Conservation (phyloP, 2,888 invertebrate species). For the Dicyrtoma fusca region DNA sequence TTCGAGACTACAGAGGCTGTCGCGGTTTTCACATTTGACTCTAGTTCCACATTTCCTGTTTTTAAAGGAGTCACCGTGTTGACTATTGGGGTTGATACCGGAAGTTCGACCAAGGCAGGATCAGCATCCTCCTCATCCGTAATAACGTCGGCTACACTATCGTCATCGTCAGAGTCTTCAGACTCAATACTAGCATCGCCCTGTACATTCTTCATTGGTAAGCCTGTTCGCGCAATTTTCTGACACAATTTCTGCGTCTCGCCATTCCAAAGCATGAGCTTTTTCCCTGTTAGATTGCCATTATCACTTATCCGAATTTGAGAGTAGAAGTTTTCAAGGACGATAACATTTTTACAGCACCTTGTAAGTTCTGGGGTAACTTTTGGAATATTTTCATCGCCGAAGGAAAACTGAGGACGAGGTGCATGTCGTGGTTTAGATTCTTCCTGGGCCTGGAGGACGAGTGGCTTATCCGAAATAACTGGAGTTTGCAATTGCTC, state of each 20-base stretch:
- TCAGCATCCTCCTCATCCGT: constrained; percentile 8
- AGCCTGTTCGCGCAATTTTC: constrained; percentile 6
- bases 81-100: not conserved
- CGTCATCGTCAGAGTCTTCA: constrained; percentile 37
- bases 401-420: not conserved
- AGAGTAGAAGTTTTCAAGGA: constrained; percentile 31
- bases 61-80: no score
- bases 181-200: constrained; percentile 29
- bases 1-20: not conserved
- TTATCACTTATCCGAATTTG: constrained; percentile 18
- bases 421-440: not conserved
- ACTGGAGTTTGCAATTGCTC: no score
- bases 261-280: constrained; percentile 13
- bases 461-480: no score
- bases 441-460: no score
- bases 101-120: not conserved
- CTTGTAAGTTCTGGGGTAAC: not conserved
- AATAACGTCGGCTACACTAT: not conserved
- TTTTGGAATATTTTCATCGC: constrained; percentile 12
- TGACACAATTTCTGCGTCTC: constrained; percentile 15
- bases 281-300: constrained; percentile 13
- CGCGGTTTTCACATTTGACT: not conserved
- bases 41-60: no score
- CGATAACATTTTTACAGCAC: not conserved
- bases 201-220: constrained; percentile 16